These are phyloP conservation scores for Trichacis sp. DNA, from an alignment of 2,888 invertebrate genomes.

Conservation along the genomic window DNA sequence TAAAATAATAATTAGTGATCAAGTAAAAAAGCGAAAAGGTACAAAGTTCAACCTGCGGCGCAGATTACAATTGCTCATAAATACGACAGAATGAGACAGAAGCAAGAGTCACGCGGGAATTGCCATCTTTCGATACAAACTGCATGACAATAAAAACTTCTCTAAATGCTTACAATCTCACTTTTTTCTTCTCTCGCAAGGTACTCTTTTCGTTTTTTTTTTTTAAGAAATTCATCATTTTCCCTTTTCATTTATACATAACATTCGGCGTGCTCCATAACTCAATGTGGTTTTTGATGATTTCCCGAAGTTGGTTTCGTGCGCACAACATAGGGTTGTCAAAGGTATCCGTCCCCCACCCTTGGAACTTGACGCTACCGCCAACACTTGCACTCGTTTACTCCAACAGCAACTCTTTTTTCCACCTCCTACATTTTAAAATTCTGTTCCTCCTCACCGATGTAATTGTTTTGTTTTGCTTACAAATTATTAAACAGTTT, in stretches of 20 bases:
- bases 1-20: background rate
- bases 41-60: background rate
- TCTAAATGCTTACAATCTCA: constrained; percentile 63
- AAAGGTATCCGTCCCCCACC: constrained; percentile 36
- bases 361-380: constrained; percentile 15
- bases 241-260: constrained; percentile 45
- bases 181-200: constrained; percentile 52
- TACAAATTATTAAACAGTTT: constrained; percentile 66
- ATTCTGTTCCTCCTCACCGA: constrained; percentile 55
- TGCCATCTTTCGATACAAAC: constrained; percentile 53
- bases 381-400: constrained; percentile 21
- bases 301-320: constrained; percentile 60
- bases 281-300: constrained; percentile 55
- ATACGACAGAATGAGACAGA: background rate
- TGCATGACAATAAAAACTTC: constrained; percentile 53
- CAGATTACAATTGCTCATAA: background rate
- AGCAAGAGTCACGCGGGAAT: constrained; percentile 27
- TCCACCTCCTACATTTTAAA: constrained; percentile 48
- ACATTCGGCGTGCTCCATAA: constrained; percentile 59
- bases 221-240: constrained; percentile 21
- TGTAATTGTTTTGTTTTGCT: constrained; percentile 66
- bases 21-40: constrained; percentile 11
- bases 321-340: constrained; percentile 55
- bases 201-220: constrained; percentile 42
- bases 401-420: constrained; percentile 24